Evolutionary conservation across 2,113 vertebrate genomes (phyloP), one percentile per base, ranked within the genome.

Genomic region (Litocranius walleri): DNA sequence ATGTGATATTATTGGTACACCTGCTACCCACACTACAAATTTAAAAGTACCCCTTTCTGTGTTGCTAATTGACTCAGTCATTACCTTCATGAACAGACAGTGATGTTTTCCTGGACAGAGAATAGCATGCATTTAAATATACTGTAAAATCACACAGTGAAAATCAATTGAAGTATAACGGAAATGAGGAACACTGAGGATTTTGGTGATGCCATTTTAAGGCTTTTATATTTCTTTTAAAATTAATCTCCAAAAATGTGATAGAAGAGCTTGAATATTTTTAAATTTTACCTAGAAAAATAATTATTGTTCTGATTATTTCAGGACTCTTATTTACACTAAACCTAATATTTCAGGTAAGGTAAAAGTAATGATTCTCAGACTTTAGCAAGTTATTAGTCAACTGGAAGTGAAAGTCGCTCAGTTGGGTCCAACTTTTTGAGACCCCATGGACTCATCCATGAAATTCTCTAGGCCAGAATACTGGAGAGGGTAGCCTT

Each of bases 51-150:
- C 45, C 54, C 19, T 40, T 40, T 97, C 61, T 92, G 81, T 88
- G 77, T 27, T 93, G 97, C 83, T 98, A 95, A 97, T 91, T 90
- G 92, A 80, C 43, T 95, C 91, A n/a, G 61, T 96, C 33, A 94
- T 96, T 97, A 95, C 21, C 57, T 86, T 93, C 94, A 71, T 90
- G 59, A 97, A 86, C 48, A 98, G 45, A 94, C 7, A 0, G 43
- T 71, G 74, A 90, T 90, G 19, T 85, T 95, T 98, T 93, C 10
- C 25, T 95, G 74, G 92, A 95, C 59, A 90, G 23, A 95, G 40
- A 90, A 94, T 81, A 81, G 3, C 36, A 78, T 3, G 11, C 43
- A 80, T 94, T 95, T 93, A 96, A 89, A 82, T 59, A 80, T 48
- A 52, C 33, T 91, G 30, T 45, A 95, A 97, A 95, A 88, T 62